Percentiles rank a stretch among this genome's conserved stretches.
These are phyloP conservation scores for Melinopterus prodromus DNA, from an alignment of 2,888 invertebrate genomes.

Conservation along the genomic window DNA sequence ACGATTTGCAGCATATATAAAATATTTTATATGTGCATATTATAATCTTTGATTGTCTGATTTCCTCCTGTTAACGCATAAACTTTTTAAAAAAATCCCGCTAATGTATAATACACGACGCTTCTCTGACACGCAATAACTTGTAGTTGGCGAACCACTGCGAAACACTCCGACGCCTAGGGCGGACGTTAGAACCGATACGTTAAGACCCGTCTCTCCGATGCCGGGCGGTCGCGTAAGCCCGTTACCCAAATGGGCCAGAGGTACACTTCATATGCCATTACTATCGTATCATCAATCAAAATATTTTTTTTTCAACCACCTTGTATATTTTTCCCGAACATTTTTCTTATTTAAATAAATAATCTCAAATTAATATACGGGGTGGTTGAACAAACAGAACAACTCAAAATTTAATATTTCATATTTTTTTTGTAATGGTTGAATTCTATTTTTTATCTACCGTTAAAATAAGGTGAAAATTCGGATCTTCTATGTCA, in stretches of 20 bases:
- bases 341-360: too few species aligned
- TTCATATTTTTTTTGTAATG: conserved; percentile 7
- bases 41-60: not conserved
- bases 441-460: not conserved
- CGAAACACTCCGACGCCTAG: conserved; percentile 62
- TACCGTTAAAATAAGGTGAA: conserved; percentile 58
- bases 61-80: not conserved
- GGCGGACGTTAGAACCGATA: conserved; percentile 56
- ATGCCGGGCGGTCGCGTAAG: conserved; percentile 62
- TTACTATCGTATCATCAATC: not conserved
- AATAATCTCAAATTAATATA: too few species aligned
- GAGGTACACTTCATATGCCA: conserved; percentile 59
- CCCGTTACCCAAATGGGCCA: conserved; percentile 68
- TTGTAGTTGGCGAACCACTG: conserved; percentile 65
- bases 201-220: conserved; percentile 58
- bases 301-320: conserved; percentile 11
- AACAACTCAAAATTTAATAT: not conserved
- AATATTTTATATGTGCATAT: too few species aligned
- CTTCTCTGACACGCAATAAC: conserved; percentile 32
- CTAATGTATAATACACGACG: conserved; percentile 6
- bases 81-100: not conserved
- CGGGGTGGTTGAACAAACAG: too few species aligned
- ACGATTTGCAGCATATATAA: too few species aligned
- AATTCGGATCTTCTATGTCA: conserved; percentile 67
- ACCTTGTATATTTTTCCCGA: not conserved